phyloP scores from a whole-genome alignment of 2,797 vertebrate genomes.

The Craterocephalus amniculus region DNA sequence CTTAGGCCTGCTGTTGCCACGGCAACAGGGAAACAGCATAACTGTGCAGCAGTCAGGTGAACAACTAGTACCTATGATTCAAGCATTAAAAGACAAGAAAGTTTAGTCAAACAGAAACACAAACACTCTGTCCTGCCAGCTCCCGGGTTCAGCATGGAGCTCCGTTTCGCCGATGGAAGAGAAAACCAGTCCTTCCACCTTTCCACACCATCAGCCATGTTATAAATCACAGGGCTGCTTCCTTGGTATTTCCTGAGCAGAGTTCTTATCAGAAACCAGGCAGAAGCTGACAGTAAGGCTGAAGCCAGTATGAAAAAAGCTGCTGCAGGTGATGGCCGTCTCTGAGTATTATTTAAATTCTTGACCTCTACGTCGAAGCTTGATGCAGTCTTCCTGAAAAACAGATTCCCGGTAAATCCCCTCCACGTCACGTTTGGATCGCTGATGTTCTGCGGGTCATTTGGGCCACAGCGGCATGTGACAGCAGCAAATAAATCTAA shows the following conservation, averaged over 20 bases:
- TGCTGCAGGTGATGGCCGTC: slow-evolving; percentile 14
- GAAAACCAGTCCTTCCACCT: background rate
- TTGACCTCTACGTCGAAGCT: background rate
- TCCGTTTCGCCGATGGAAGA: background rate
- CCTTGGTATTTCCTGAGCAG: slow-evolving; percentile 1
- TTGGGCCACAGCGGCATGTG: background rate
- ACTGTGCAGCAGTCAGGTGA: slow-evolving; percentile 2
- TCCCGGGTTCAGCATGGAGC: no score
- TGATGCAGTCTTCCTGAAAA: background rate
- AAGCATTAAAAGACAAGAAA: no score
- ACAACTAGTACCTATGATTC: background rate
- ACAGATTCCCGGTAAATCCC: no score
- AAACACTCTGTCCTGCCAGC: no score
- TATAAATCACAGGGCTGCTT: slow-evolving; percentile 3
- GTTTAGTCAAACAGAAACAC: no score
- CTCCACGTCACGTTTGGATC: no score
- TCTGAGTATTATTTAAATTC: background rate
- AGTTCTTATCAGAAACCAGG: slow-evolving; percentile 15
- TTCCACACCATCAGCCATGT: background rate
- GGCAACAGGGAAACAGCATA: slow-evolving; percentile 34
- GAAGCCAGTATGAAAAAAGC: background rate
- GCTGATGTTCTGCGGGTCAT: background rate
- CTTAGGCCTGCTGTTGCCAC: slow-evolving; percentile 32
- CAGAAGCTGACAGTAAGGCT: background rate
- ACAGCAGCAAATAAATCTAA: slow-evolving; percentile 20